Conservation (phyloP, 2,113 vertebrate species). For the Picathartes gymnocephalus region DNA sequence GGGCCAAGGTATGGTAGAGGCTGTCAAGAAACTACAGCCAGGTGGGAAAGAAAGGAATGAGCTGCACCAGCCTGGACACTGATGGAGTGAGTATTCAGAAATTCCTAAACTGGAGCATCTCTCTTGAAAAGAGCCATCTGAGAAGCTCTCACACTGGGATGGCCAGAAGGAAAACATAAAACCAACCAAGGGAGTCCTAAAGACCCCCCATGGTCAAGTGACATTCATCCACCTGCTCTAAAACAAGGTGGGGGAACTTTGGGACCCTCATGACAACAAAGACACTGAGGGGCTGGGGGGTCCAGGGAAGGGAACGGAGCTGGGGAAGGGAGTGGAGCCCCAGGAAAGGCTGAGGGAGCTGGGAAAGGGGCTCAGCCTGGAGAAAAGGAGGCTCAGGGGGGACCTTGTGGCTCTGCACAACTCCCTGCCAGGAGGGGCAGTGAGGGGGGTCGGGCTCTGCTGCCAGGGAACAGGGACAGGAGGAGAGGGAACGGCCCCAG, state of each 20-base stretch:
- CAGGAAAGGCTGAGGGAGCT: background rate
- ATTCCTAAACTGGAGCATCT: background rate
- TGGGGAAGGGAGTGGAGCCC: background rate
- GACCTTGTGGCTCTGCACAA: background rate
- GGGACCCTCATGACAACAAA: background rate
- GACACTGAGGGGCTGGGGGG: fast-evolving
- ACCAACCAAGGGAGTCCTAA: background rate
- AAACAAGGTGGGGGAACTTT: background rate
- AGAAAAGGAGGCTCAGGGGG: background rate
- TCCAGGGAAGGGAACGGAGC: fast-evolving
- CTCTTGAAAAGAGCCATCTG: background rate
- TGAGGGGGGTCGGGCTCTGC: fast-evolving
- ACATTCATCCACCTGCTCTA: background rate
- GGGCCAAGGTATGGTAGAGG: background rate
- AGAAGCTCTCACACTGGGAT: background rate
- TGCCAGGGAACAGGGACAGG: background rate
- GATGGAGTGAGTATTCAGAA: background rate
- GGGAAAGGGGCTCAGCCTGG: background rate
- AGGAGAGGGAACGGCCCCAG: fast-evolving
- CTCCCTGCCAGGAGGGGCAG: background rate
- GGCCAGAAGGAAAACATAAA: background rate
- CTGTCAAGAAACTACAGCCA: background rate
- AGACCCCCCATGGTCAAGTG: fast-evolving
- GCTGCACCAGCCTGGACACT: background rate
- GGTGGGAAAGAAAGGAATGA: background rate